Evolutionary conservation across 2,888 invertebrate species (phyloP).

Genomic region (Metallyticus violacea): DNA sequence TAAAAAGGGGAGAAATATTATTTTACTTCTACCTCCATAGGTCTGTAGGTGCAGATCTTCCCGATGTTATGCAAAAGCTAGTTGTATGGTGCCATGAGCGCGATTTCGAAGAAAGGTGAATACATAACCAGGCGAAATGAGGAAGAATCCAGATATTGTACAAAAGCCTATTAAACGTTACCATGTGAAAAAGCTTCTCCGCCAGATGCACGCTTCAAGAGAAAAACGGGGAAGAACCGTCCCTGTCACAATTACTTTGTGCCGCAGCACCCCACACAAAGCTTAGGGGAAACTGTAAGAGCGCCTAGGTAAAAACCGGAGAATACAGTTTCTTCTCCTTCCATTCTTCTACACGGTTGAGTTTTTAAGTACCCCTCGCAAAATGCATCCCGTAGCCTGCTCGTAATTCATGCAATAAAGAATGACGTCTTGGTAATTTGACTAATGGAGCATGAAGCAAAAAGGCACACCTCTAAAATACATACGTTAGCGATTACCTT

Average conservation of each 20-base stretch:
- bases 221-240: background rate
- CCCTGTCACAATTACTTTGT: background rate
- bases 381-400: background rate
- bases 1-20: no score
- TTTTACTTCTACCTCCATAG: background rate
- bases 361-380: background rate
- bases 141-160: background rate
- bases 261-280: background rate
- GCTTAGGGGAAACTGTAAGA: background rate
- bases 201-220: background rate
- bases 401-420: constrained; percentile 1
- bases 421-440: background rate
- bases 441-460: background rate
- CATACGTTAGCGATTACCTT: background rate
- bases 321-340: background rate
- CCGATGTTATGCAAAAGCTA: background rate
- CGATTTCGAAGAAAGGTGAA: background rate
- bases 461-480: background rate
- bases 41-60: background rate
- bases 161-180: background rate
- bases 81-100: background rate
- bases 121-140: background rate
- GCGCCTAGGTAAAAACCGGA: background rate
- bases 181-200: background rate
- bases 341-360: background rate